These are phyloP conservation scores for Staurois parvus DNA, from an alignment of 2,797 vertebrate species.

Conservation along the genomic window DNA sequence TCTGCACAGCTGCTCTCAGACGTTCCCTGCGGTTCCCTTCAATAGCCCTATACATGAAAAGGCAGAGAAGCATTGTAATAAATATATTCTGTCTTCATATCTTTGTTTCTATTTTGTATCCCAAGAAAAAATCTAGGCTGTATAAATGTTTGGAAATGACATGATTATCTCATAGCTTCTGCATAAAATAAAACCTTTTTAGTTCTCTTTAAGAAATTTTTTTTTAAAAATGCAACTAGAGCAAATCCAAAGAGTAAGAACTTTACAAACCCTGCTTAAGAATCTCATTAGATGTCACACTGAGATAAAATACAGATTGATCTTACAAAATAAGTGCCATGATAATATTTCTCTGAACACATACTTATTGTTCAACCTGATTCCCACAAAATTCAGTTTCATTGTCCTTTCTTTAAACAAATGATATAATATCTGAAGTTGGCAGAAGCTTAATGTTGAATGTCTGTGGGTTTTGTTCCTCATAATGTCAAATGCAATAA, in stretches of 20 bases:
- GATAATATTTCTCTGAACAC: background rate
- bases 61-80: background rate
- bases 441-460: background rate
- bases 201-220: too few relatives aligned
- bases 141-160: too few relatives aligned
- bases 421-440: conserved; percentile 3
- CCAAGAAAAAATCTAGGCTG: too few relatives aligned
- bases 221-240: too few relatives aligned
- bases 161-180: too few relatives aligned
- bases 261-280: background rate
- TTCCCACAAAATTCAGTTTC: background rate
- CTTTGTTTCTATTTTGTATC: background rate
- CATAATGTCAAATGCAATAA: background rate
- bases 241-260: too few relatives aligned
- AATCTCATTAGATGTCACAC: background rate
- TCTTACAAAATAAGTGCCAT: background rate
- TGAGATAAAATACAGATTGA: background rate
- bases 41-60: background rate
- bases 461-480: background rate
- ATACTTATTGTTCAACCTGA: background rate
- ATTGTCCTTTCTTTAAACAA: background rate
- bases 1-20: background rate
- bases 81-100: background rate
- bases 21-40: background rate
- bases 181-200: too few relatives aligned